phyloP scores from a whole-genome alignment of 2,113 vertebrate species.

The Mesitornis unicolor region DNA sequence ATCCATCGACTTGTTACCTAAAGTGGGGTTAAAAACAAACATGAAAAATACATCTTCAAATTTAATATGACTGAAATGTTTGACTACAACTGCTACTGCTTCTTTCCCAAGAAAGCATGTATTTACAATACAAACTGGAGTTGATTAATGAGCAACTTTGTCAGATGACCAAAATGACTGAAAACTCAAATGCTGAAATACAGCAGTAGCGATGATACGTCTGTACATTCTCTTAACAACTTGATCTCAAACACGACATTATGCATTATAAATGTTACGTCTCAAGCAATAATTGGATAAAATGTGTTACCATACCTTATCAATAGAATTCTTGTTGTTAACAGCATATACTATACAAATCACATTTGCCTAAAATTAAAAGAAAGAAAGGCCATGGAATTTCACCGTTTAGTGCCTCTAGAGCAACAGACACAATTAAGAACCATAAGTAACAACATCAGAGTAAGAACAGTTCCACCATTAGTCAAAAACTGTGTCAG shows the following conservation, averaged over 20 bases:
- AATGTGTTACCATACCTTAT: constrained; percentile 83
- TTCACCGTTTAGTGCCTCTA: not conserved
- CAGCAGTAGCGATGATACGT: not conserved
- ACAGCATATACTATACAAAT: constrained; percentile 99
- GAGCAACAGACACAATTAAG: not conserved
- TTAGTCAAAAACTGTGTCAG: not conserved
- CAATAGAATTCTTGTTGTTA: constrained; percentile 98
- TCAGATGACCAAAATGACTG: not conserved
- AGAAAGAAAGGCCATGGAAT: not conserved
- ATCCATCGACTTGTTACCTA: constrained; percentile 99
- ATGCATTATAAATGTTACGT: not conserved
- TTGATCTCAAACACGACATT: not conserved
- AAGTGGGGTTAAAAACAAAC: constrained; percentile 25
- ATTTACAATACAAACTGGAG: not conserved
- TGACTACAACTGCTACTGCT: not conserved
- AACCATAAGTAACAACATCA: not conserved
- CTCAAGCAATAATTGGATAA: not conserved
- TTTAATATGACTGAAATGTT: not conserved
- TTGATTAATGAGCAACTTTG: not conserved
- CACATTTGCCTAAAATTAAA: constrained; percentile 90
- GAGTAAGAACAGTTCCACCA: not conserved
- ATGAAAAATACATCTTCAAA: not conserved
- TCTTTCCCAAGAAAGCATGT: not conserved
- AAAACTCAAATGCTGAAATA: not conserved
- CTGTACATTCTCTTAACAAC: not conserved